These are phyloP conservation scores for Scomber japonicus DNA, from an alignment of 2,113 vertebrate species.

Conservation along the genomic window DNA sequence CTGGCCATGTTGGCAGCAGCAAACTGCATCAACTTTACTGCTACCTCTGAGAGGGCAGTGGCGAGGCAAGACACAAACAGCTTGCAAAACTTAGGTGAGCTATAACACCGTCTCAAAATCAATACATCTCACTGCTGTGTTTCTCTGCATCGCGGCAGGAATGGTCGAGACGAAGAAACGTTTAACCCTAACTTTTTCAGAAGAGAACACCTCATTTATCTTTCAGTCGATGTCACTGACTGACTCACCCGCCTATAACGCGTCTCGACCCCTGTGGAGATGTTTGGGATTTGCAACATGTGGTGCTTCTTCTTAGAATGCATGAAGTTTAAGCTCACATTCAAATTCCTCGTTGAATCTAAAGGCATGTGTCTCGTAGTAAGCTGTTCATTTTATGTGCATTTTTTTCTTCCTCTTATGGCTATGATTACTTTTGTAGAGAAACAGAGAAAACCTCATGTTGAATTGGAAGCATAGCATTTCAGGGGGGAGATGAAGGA, in stretches of 20 bases:
- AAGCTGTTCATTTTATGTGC: neutral
- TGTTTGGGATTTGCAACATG: constrained; percentile 14
- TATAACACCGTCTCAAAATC: constrained; percentile 52
- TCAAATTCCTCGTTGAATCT: neutral
- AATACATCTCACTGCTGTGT: constrained; percentile 50
- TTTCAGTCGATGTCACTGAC: constrained; percentile 35
- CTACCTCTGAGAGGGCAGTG: constrained; percentile 6
- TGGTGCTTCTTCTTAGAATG: neutral
- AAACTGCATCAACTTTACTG: constrained; percentile 45
- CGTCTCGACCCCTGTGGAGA: neutral
- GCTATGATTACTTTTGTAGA: neutral
- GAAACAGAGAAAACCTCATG: constrained; percentile 8
- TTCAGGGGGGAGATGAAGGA: constrained; percentile 34
- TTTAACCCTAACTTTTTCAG: constrained; percentile 38
- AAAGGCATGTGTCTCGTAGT: neutral
- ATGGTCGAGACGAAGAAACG: constrained; percentile 6
- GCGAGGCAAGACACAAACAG: constrained; percentile 53
- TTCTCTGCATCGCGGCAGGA: constrained; percentile 13
- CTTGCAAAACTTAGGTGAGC: constrained; percentile 57
- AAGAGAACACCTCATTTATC: constrained; percentile 33
- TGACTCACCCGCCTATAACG: constrained; percentile 4
- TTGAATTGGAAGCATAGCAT: constrained; percentile 45
- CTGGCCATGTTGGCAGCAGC: constrained; percentile 43
- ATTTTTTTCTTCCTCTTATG: neutral
- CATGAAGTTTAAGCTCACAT: neutral